These are phyloP conservation scores for Cyanistes caeruleus DNA, from an alignment of 2,113 vertebrate genomes.

Conservation along the genomic window DNA sequence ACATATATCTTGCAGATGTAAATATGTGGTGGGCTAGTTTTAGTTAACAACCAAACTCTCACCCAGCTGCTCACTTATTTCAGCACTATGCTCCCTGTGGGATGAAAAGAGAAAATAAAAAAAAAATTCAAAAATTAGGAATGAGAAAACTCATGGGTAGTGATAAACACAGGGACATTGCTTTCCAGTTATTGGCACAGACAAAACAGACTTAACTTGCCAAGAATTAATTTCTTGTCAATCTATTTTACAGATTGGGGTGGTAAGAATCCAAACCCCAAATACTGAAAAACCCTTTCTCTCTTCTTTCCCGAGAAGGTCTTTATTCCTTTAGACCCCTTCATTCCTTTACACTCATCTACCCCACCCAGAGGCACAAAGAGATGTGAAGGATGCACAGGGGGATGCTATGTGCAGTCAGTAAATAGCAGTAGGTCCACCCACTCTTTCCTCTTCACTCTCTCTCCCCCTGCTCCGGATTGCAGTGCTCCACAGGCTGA, in stretches of 20 bases:
- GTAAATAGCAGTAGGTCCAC: not conserved
- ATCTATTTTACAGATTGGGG: not conserved
- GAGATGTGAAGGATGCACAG: not conserved
- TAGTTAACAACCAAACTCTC: not conserved
- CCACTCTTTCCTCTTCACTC: not conserved
- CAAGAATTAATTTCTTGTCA: not conserved
- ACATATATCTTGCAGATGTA: not conserved
- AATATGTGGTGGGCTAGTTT: not conserved
- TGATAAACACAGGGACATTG: not conserved
- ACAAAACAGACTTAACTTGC: not conserved
- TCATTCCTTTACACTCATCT: not conserved
- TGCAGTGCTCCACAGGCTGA: not conserved
- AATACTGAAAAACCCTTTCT: not conserved
- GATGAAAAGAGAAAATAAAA: not conserved
- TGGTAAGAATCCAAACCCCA: not conserved
- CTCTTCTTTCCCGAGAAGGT: not conserved
- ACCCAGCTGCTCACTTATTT: not conserved
- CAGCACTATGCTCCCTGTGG: not conserved
- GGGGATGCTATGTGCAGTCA: not conserved
- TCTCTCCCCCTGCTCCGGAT: not conserved
- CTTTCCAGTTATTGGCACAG: not conserved
- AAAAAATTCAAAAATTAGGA: not conserved
- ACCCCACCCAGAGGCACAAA: not conserved
- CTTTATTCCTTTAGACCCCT: not conserved
- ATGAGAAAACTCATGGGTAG: not conserved